Percentiles rank a stretch among this genome's conserved stretches.
Evolutionary conservation across 2,113 vertebrate species (phyloP).

Genomic region (Sapayoa aenigma): DNA sequence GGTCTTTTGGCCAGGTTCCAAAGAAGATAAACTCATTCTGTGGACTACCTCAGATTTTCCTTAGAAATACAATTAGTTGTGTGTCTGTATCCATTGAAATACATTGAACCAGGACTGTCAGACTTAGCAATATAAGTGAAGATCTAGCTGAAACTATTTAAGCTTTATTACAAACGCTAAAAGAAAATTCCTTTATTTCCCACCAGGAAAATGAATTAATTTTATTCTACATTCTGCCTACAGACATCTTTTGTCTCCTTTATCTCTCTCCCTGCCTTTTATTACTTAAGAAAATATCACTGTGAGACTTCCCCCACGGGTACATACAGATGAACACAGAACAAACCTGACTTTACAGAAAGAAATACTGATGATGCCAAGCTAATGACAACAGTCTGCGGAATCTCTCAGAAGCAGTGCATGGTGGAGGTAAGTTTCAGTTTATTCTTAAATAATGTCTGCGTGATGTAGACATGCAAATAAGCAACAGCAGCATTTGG

Average conservation of each 20-base stretch:
- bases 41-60: background rate
- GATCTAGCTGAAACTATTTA: conserved; percentile 22
- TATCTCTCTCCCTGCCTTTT: background rate
- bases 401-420: background rate
- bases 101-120: background rate
- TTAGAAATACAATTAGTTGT: conserved; percentile 12
- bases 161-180: conserved; percentile 7
- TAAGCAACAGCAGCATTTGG: background rate
- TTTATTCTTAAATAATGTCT: background rate
- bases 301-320: background rate
- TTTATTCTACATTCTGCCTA: conserved; percentile 15
- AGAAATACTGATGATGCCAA: background rate
- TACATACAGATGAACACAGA: conserved; percentile 1
- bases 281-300: conserved; percentile 34
- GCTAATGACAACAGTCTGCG: background rate
- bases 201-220: conserved; percentile 19
- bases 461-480: background rate
- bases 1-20: background rate
- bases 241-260: conserved; percentile 13
- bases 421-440: background rate
- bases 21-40: background rate
- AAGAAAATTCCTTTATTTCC: conserved; percentile 1
- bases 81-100: background rate
- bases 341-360: conserved; percentile 4
- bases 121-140: background rate